phyloP scores from a whole-genome alignment of 2,888 invertebrate species.

The Entomobrya proxima region DNA sequence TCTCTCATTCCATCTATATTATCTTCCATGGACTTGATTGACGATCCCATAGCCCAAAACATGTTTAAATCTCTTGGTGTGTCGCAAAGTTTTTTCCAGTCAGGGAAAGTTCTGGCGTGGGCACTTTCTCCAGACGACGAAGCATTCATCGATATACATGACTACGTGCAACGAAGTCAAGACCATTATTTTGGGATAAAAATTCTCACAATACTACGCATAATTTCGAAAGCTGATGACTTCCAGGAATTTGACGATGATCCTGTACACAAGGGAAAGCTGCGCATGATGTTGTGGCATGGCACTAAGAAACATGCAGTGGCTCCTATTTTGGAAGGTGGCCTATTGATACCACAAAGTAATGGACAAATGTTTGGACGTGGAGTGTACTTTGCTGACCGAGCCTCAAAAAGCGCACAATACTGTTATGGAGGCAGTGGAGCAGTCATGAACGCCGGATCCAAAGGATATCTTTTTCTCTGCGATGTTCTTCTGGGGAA shows the following conservation, averaged over 20 bases:
- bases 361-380: constrained; percentile 61
- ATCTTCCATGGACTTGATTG: not conserved
- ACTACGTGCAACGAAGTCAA: not conserved
- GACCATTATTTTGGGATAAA: not conserved
- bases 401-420: constrained; percentile 56
- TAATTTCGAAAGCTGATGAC: not conserved
- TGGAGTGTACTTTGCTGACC: constrained; percentile 61
- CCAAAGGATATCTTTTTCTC: constrained; percentile 47
- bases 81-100: not conserved
- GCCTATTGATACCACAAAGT: constrained; percentile 33
- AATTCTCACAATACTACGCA: not conserved
- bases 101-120: not conserved
- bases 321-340: constrained; percentile 30
- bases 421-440: constrained; percentile 35
- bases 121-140: not conserved
- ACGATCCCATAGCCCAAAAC: not conserved
- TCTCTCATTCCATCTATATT: too few species aligned
- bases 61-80: not conserved
- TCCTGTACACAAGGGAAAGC: not conserved
- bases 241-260: not conserved
- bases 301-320: constrained; percentile 37
- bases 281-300: constrained; percentile 60
- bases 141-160: not conserved
- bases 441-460: not conserved
- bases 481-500: constrained; percentile 66